Base-by-base conservation (phyloP, 2,888 invertebrate species). In the Globia sparganii region DNA sequence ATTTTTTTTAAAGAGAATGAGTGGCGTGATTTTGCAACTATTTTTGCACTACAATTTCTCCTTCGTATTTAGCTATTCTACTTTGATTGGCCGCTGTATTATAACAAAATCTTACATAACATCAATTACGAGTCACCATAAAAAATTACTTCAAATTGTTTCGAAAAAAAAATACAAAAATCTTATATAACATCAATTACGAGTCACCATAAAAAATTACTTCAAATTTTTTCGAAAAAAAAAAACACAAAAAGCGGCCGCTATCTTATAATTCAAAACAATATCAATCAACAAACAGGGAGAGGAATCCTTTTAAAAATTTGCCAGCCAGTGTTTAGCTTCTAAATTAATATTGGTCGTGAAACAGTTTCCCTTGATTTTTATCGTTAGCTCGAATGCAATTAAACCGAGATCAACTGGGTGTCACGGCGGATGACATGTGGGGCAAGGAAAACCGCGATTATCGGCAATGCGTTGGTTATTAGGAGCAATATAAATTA, bases 381-480 rank as follows among this genome's bases (percentile, higher is more conserved):
- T 92, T 91, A 91, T 92, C 92, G 77, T 61, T 76, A 87, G 77
- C 86, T 90, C 84, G 84, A 85, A 91, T 91, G 91, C 91, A 92
- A 93, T 93, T 93, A 93, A 91, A 91, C 86, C 83, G 89, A 91
- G 91, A 92, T 93, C 90, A 91, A 87, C 77, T 84, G 74, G 80
- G 82, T 91, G 89, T 90, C 90, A 91, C 86, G 89, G 77, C 80
- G 75, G 65, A 79, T 88, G 88, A 85, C 74, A 84, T 18, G 87
- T 87, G 43, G 77, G 90, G 91, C 92, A 86, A 87, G n/a, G 75
- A 87, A 81, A 87, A 56, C 4, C 37, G 89, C 87, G 87, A 61
- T 58, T 37, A 58, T 58, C 21, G 8, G 1, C 13, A 0, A 13
- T 1, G 8, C 1, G 2, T 80, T 43, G 4, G 9, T 31, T 37